phyloP scores from a whole-genome alignment of 30 jellyfish, hydroid and myxozoan genomes.

The Hydractinia symbiolongicarpus region DNA sequence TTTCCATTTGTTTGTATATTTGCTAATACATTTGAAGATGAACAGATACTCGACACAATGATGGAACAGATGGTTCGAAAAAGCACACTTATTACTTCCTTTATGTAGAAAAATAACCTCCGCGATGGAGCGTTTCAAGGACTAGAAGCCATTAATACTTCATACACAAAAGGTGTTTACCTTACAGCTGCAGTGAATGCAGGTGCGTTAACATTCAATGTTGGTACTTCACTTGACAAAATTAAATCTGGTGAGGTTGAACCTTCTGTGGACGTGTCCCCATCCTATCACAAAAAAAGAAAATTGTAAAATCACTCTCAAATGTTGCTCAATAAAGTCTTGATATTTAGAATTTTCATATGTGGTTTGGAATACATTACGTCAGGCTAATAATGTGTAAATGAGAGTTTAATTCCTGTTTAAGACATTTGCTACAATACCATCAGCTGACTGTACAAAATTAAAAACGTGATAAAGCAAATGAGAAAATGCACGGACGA shows the following conservation, averaged over 20 bases:
- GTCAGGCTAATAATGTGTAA: not conserved
- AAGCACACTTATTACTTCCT: too few species aligned
- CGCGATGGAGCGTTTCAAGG: too few species aligned
- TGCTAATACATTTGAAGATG: not conserved
- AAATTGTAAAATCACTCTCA: not conserved
- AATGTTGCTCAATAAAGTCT: too few species aligned
- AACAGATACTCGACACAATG: not conserved
- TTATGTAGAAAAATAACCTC: too few species aligned
- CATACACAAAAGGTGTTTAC: not conserved
- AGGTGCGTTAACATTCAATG: constrained; percentile 69
- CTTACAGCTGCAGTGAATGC: constrained; percentile 73
- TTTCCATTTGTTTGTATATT: not conserved
- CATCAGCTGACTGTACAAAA: too few species aligned
- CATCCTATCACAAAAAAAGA: constrained; percentile 12
- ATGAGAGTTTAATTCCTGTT: not conserved
- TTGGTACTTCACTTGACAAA: constrained; percentile 13
- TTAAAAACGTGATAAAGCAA: too few species aligned
- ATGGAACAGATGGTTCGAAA: too few species aligned
- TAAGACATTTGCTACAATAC: not conserved
- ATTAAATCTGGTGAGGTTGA: constrained; percentile 31
- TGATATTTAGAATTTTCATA: too few species aligned
- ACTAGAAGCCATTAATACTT: too few species aligned
- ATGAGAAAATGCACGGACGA: too few species aligned
- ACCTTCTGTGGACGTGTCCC: constrained; percentile 39
- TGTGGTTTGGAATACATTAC: not conserved